phyloP scores from a whole-genome alignment of 2,797 vertebrate species.

The Ataeniobius toweri region DNA sequence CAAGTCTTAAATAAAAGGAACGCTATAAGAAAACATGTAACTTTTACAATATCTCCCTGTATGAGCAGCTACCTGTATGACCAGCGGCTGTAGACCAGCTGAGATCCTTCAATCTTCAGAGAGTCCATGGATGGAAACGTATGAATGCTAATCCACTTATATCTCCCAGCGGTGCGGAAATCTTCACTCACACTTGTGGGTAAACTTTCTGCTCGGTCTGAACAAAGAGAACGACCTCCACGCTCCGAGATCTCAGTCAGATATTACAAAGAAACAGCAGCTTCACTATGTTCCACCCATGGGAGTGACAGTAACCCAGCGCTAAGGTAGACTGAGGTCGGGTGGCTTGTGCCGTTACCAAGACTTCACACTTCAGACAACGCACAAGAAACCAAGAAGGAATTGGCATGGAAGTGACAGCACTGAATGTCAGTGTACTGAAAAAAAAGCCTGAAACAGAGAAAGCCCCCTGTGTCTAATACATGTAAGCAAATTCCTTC shows the following conservation, averaged over 20 bases:
- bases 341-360: conserved; percentile 64
- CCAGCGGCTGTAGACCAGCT: conserved; percentile 83
- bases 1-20: not conserved
- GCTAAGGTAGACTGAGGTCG: conserved; percentile 44
- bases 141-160: conserved; percentile 49
- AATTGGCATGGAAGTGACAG: conserved; percentile 20
- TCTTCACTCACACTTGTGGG: conserved; percentile 27
- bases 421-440: not conserved
- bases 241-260: conserved; percentile 45
- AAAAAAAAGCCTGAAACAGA: not conserved
- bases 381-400: conserved; percentile 27
- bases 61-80: conserved; percentile 80
- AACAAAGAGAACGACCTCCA: conserved; percentile 19
- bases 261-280: conserved; percentile 53
- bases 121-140: conserved; percentile 76
- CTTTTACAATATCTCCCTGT: not conserved
- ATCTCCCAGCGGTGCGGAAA: conserved; percentile 2
- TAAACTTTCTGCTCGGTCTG: conserved; percentile 23
- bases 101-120: conserved; percentile 69
- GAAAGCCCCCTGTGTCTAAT: not conserved
- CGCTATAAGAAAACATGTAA: not conserved
- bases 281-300: conserved; percentile 48
- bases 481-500: not conserved
- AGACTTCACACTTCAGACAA: conserved; percentile 57
- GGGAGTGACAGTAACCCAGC: conserved; percentile 64